Evolutionary conservation across 2,797 vertebrate genomes (phyloP), one percentile per base, ranked within the genome.

Genomic region (Sebastes reedi): DNA sequence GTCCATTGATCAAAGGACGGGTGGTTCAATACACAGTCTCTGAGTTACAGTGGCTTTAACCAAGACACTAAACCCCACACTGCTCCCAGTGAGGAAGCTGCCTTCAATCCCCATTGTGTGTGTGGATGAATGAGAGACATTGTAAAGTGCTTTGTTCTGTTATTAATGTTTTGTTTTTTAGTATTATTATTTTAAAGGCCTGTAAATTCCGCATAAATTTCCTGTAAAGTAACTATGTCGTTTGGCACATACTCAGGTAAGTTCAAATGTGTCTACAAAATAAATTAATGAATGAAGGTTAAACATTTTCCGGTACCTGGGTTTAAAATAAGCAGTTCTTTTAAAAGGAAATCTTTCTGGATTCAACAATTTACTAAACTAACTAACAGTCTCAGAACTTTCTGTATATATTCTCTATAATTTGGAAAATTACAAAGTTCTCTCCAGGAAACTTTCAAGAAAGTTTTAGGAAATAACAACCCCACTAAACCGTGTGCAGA

Each of bases 11-110:
- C 14, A 4, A 58, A 58, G 56, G 56, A 27, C 8, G 13, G 56
- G 56, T 27, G 56, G 25, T 18, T 59, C 25, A 59, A 29, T 29
- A 8, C 14, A 25, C 25, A 8, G 25, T 59, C 56, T 55, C 0
- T 24, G 7, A 0, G 0, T 30, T 60, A 59, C 56, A 18, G 27
- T 6, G 27, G 27, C 16, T 9, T 60, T 20, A 60, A 18, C 16
- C 27, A 6, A 60, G 58, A 60, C 58, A 30, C 58, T 60, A 30
- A 30, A 60, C 1, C 16, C 8, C 29, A 18, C 58, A 16, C 39
- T 16, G 39, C 39, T 14, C 39, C 39, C 39, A 42, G 4, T 30
- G 27, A 60, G 24, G 27, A 16, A 25, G 14, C 25, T 16, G 56
- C 25, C 8, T 60, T 30, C 16, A 11, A 30, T 42, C 14, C 39